Conservation (phyloP, 1,140 invertebrate species). For the Drosophila prosaltans region DNA sequence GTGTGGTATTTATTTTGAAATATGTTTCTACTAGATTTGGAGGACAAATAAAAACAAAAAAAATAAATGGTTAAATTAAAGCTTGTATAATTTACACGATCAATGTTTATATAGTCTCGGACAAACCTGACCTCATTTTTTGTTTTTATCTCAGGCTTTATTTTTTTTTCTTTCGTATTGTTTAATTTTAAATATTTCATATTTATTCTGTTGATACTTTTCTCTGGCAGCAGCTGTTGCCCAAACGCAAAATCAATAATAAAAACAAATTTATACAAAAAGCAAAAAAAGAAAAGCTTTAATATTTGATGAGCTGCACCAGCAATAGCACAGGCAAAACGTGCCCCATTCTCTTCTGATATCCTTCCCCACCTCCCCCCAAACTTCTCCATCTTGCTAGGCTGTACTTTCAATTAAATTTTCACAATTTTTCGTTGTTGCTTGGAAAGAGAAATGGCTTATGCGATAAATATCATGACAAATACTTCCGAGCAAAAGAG, state of each 20-base stretch:
- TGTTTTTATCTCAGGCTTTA: neutral
- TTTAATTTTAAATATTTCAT: conserved; percentile 40
- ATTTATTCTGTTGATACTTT: conserved; percentile 41
- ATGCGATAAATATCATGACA: conserved; percentile 79
- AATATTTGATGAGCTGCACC: conserved; percentile 64
- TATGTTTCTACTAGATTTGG: neutral
- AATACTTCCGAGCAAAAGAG: conserved; percentile 62
- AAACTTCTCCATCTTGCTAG: conserved; percentile 18
- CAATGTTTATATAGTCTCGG: conserved; percentile 2
- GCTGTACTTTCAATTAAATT: conserved; percentile 76
- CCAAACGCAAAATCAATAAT: conserved; percentile 42
- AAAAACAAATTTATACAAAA: conserved; percentile 16
- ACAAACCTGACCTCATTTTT: conserved; percentile 2
- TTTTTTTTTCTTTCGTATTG: neutral
- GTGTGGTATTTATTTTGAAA: neutral
- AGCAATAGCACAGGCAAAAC: neutral
- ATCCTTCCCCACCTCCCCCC: neutral
- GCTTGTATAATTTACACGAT: conserved; percentile 2
- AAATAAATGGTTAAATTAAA: neutral
- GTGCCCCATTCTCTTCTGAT: neutral
- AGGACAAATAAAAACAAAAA: too few relatives aligned
- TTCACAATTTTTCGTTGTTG: conserved; percentile 71
- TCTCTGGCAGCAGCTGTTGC: conserved; percentile 49
- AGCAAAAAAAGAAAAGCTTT: conserved; percentile 44
- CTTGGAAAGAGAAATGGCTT: conserved; percentile 59